Conservation (phyloP, 2,888 invertebrate genomes). For the Caenorhabditis sp. region DNA sequence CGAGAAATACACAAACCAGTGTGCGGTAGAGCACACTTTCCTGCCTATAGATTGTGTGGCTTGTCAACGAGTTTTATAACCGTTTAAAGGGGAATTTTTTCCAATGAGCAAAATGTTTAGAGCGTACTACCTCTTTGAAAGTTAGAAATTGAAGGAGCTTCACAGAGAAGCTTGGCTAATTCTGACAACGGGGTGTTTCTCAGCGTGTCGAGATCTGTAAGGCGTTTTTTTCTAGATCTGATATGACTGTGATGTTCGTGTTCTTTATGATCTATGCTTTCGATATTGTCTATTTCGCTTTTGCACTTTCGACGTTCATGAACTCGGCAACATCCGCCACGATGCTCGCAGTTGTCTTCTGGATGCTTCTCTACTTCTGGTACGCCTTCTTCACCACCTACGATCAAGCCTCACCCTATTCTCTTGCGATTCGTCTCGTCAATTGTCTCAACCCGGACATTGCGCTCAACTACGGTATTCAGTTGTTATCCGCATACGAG, state of each 20-base stretch:
- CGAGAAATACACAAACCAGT: too few relatives aligned
- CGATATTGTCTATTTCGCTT: constrained; percentile 59
- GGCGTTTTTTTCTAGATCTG: constrained; percentile 39
- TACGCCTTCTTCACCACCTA: constrained; percentile 52
- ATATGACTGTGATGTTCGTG: constrained; percentile 57
- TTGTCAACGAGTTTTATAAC: too few relatives aligned
- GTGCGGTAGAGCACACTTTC: too few relatives aligned
- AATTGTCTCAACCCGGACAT: constrained; percentile 65
- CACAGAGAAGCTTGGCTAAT: too few relatives aligned
- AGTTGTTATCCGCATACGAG: constrained; percentile 60
- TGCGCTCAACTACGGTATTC: constrained; percentile 54
- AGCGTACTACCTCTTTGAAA: too few relatives aligned
- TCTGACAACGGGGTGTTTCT: too few relatives aligned
- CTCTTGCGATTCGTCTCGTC: constrained; percentile 41
- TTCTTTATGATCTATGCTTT: constrained; percentile 61
- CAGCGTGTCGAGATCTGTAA: too few relatives aligned
- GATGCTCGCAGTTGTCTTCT: constrained; percentile 58
- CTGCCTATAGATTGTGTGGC: too few relatives aligned
- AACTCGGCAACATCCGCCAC: constrained; percentile 64
- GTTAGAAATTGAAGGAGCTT: too few relatives aligned
- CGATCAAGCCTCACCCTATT: constrained; percentile 47
- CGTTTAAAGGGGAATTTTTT: too few relatives aligned
- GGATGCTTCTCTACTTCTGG: constrained; percentile 67
- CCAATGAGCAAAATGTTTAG: too few relatives aligned
- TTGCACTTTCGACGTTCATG: constrained; percentile 62